Conservation (phyloP, 2,888 invertebrate genomes). For the Diaphora mendica region DNA sequence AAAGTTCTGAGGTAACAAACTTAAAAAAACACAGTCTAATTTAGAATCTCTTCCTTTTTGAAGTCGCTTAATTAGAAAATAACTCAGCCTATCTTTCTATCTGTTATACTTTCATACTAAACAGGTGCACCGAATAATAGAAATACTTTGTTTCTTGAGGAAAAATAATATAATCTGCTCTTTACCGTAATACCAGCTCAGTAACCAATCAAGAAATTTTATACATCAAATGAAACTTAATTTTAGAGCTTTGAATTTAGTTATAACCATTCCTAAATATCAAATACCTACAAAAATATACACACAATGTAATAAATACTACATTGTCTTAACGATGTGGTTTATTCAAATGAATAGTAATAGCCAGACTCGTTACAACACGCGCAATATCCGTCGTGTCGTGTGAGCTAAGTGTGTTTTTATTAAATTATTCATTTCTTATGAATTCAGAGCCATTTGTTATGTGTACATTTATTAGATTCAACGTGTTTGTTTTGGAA, state of each 20-base stretch:
- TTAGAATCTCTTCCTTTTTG: too few relatives aligned
- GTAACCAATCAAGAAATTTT: too few relatives aligned
- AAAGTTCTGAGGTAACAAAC: too few relatives aligned
- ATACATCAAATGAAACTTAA: background rate
- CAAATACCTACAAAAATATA: background rate
- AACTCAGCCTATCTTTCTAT: too few relatives aligned
- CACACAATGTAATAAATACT: background rate
- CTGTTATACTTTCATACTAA: too few relatives aligned
- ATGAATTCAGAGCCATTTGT: background rate
- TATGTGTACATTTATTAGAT: background rate
- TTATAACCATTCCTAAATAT: background rate
- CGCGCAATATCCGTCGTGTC: background rate
- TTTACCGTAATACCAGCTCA: too few relatives aligned
- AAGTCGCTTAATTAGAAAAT: too few relatives aligned
- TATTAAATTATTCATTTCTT: background rate
- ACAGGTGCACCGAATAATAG: too few relatives aligned
- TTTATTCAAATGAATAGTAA: background rate
- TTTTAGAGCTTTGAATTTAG: background rate
- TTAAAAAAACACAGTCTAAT: too few relatives aligned
- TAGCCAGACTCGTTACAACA: background rate
- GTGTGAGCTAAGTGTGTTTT: background rate
- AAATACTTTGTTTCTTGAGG: too few relatives aligned
- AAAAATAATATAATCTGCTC: too few relatives aligned
- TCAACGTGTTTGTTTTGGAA: background rate
- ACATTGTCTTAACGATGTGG: background rate